A percentile compares a stretch with the other conserved stretches of the same genome.
Evolutionary conservation across 1,140 invertebrate genomes (phyloP).

Genomic region (Cherax quadricarinatus): DNA sequence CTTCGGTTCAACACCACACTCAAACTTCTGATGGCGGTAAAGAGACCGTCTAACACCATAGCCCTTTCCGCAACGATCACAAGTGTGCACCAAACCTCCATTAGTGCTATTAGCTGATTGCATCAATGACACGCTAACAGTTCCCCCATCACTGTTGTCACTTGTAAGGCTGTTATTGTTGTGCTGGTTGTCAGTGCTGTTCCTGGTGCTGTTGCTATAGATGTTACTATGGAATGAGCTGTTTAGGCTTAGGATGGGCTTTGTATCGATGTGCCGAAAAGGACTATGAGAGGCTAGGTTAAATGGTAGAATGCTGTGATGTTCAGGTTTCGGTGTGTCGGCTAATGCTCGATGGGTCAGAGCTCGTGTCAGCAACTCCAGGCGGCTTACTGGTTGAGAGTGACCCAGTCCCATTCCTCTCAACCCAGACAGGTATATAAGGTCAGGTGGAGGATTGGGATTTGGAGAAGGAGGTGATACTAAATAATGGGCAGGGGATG

Average conservation of each 20-base stretch:
- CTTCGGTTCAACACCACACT: constrained; percentile 58
- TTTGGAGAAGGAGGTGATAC: neutral
- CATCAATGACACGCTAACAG: neutral
- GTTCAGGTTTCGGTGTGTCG: constrained; percentile 1
- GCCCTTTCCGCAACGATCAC: constrained; percentile 49
- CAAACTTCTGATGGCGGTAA: constrained; percentile 56
- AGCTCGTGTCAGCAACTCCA: constrained; percentile 28
- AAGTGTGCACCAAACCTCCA: constrained; percentile 24
- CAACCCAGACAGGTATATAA: constrained; percentile 34
- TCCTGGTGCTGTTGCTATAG: constrained; percentile 10
- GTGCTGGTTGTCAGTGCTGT: neutral
- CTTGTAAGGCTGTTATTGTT: constrained; percentile 17
- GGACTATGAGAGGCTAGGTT: constrained; percentile 7
- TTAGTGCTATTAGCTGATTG: constrained; percentile 8
- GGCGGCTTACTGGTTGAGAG: constrained; percentile 23
- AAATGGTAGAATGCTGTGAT: neutral
- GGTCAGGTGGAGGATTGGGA: constrained; percentile 19
- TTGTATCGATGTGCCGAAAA: constrained; percentile 10
- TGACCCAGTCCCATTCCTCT: constrained; percentile 30
- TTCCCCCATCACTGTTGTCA: neutral
- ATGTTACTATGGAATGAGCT: constrained; percentile 23
- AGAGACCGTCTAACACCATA: constrained; percentile 51
- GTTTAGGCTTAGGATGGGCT: constrained; percentile 14
- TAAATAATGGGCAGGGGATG: neutral
- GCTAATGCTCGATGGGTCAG: constrained; percentile 10